phyloP scores from a whole-genome alignment of 2,888 invertebrate species.

The Crepidodera aurea region DNA sequence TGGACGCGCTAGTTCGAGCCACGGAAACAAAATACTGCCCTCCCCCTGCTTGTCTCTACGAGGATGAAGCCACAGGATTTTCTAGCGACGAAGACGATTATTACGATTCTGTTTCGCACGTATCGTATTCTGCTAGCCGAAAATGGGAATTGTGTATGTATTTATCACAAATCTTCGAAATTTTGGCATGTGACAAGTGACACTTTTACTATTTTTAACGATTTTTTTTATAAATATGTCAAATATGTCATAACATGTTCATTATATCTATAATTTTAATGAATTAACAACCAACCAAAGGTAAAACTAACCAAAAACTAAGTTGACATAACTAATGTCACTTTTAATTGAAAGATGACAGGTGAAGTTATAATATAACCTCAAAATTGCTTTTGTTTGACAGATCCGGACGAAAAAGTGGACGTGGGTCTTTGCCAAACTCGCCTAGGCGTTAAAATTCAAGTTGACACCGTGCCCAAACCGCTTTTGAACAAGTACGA shows the following conservation, averaged over 20 bases:
- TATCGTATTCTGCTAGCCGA: conserved; percentile 36
- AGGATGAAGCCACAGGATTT: conserved; percentile 59
- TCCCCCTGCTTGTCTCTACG: conserved; percentile 44
- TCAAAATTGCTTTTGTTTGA: no score
- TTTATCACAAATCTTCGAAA: background rate
- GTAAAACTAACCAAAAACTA: no score
- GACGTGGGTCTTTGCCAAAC: conserved; percentile 63
- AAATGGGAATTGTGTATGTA: conserved; percentile 58
- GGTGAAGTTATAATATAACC: no score
- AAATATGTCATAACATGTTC: no score
- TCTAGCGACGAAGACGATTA: conserved; percentile 56
- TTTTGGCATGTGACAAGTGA: no score
- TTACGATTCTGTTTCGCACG: conserved; percentile 39
- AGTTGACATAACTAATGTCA: no score
- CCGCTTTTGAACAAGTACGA: conserved; percentile 57
- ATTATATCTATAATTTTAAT: no score
- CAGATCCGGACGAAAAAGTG: conserved; percentile 56
- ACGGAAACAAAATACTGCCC: conserved; percentile 25
- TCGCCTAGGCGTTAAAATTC: conserved; percentile 65
- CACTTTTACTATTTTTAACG: background rate
- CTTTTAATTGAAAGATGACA: no score
- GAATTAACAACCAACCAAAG: no score
- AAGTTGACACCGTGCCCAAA: conserved; percentile 61
- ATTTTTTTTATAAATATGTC: no score
- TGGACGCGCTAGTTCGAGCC: conserved; percentile 55